These are phyloP conservation scores for Meandrina meandrites DNA, from an alignment of 92 coral and sea anemone genomes.

Conservation along the genomic window DNA sequence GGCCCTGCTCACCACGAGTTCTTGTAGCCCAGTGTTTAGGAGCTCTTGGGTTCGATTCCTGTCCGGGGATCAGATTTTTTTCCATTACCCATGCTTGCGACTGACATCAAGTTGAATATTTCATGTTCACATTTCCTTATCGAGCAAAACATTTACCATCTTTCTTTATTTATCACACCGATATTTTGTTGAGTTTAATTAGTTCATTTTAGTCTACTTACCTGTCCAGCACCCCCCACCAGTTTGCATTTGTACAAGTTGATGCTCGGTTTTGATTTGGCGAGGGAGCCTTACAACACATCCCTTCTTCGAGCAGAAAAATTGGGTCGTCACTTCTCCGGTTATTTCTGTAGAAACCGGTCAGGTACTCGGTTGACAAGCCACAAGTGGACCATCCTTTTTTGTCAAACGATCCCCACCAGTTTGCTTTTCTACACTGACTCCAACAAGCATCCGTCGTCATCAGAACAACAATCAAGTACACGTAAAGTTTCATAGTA, in stretches of 20 bases:
- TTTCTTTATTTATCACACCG: too few relatives aligned
- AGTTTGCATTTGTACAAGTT: conserved; percentile 52
- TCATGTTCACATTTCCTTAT: too few relatives aligned
- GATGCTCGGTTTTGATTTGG: conserved; percentile 53
- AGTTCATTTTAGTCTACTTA: background rate
- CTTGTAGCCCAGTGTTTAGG: too few relatives aligned
- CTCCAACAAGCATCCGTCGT: conserved; percentile 5
- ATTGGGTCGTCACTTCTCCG: conserved; percentile 30
- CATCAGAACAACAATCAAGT: background rate
- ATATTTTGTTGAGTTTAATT: too few relatives aligned
- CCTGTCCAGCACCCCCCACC: conserved; percentile 58
- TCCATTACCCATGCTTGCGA: too few relatives aligned
- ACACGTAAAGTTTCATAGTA: background rate
- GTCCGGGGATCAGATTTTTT: too few relatives aligned
- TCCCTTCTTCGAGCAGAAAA: conserved; percentile 46
- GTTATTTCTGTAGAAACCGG: conserved; percentile 51
- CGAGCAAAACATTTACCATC: too few relatives aligned
- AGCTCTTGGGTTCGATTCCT: too few relatives aligned
- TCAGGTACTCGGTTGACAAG: conserved; percentile 42
- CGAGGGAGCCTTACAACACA: conserved; percentile 54
- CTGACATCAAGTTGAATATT: too few relatives aligned
- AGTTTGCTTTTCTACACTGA: conserved; percentile 43
- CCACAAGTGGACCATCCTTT: conserved; percentile 54
- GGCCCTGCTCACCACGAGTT: too few relatives aligned
- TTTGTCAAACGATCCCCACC: conserved; percentile 63